Percentiles rank a stretch among this genome's conserved stretches.
These are phyloP conservation scores for Protobothrops mucrosquamatus DNA, from an alignment of 2,113 vertebrate species.

Conservation along the genomic window DNA sequence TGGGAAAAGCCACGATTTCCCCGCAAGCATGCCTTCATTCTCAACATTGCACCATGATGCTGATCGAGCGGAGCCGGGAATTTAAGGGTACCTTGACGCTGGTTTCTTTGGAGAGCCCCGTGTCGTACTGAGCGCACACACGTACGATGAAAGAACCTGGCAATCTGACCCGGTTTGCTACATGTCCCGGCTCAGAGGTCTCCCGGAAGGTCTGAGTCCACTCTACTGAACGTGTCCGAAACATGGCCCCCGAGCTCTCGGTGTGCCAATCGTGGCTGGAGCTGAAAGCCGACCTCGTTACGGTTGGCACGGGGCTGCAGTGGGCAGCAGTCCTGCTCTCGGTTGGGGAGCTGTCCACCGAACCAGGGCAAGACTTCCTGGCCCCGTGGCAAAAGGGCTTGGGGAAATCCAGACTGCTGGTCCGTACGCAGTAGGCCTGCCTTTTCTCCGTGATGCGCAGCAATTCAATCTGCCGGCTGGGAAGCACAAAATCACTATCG, in stretches of 20 bases:
- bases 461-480: constrained; percentile 87
- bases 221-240: constrained; percentile 74
- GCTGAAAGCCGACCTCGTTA: constrained; percentile 26
- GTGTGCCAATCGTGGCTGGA: neutral
- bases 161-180: constrained; percentile 59
- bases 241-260: constrained; percentile 30
- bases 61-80: too few species aligned
- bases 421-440: constrained; percentile 86
- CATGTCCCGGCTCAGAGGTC: constrained; percentile 40
- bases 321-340: constrained; percentile 52
- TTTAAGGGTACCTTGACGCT: constrained; percentile 78
- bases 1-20: neutral
- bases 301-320: constrained; percentile 30
- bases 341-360: constrained; percentile 75
- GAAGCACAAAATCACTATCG: constrained; percentile 88
- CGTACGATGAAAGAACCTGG: constrained; percentile 72
- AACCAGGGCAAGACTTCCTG: constrained; percentile 74
- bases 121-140: constrained; percentile 85
- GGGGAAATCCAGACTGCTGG: constrained; percentile 88
- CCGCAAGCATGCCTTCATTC: accelerated
- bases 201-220: constrained; percentile 76
- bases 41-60: neutral
- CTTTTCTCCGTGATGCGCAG: constrained; percentile 87
- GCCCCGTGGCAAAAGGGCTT: constrained; percentile 65
- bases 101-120: constrained; percentile 85